Base-by-base conservation (phyloP, 2,888 invertebrate species). In the Drosophila pseudotalamancana region DNA sequence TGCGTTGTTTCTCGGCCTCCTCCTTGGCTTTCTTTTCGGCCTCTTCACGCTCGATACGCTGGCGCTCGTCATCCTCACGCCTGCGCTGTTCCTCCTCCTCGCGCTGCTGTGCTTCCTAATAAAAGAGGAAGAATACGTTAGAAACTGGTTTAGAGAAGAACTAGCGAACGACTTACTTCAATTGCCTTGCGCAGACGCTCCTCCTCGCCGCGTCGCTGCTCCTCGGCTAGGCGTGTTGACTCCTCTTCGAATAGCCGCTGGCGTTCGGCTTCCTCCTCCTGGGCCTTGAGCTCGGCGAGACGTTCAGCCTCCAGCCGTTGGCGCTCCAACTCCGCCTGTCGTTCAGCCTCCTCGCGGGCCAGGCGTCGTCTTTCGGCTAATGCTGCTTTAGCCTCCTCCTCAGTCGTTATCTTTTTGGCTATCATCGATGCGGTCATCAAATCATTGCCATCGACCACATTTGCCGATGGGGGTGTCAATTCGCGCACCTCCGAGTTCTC, bases 331-430 rank as follows among this genome's bases (percentile, higher is more conserved):
- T 98, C 97, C 1, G 97, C 97, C 91, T 97, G 97, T 62, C 95
- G 92, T 92, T 98, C 98, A 9, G 97, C 96, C 91, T 98, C 97
- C 92, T 98, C 98, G 14, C 98, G 92, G 9, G 97, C 98, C 63
- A 97, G 92, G 60, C 97, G 93, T 73, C 98, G 93, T 66, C 97
- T 93, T 92, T 98, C 98, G 0, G 98, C 98, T 56, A 98, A 92
- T 55, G 97, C 98, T 14, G 97, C 97, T 92, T 98, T 98, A 6
- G 98, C 98, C 90, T 98, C 95, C 90, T 97, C 97, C 92, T 97
- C 97, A 2, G 97, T 97, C 8, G 95, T 96, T 76, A 97, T 97
- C 76, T 95, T 93, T 89, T 94, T 95, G 9, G 93, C 93, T 63
- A 94, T 94, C 93, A 95, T 94, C 29, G 95, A 95, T 42, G 95